These are phyloP conservation scores for Euzetes globulus DNA, from an alignment of 2,888 invertebrate genomes.

Conservation along the genomic window DNA sequence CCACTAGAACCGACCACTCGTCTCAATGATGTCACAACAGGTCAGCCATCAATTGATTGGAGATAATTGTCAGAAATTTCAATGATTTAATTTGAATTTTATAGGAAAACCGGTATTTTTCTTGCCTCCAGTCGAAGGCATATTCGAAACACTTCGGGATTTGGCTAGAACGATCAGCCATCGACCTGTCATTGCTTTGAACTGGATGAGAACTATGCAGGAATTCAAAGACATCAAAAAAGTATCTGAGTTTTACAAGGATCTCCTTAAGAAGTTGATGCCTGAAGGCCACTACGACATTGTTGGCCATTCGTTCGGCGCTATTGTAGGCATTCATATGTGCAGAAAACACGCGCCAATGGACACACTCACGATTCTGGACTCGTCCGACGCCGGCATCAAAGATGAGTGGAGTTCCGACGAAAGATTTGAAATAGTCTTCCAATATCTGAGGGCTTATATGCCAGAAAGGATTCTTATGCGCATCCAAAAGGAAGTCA, in stretches of 20 bases:
- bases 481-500: slow-evolving; percentile 23
- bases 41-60: neutral
- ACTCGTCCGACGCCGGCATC: slow-evolving; percentile 27
- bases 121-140: slow-evolving; percentile 83
- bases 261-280: slow-evolving; percentile 67
- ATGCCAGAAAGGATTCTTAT: slow-evolving; percentile 11
- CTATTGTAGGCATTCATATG: slow-evolving; percentile 59
- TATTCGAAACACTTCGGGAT: slow-evolving; percentile 61
- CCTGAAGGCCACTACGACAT: slow-evolving; percentile 75
- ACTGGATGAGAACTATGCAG: slow-evolving; percentile 58
- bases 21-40: slow-evolving; percentile 13
- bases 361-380: neutral
- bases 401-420: slow-evolving; percentile 22
- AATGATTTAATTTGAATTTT: neutral
- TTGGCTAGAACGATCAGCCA: slow-evolving; percentile 60
- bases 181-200: slow-evolving; percentile 76
- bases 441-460: slow-evolving; percentile 17
- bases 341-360: slow-evolving; percentile 25
- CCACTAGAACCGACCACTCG: slow-evolving; percentile 3
- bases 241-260: slow-evolving; percentile 35
- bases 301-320: slow-evolving; percentile 92
- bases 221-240: slow-evolving; percentile 34
- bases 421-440: slow-evolving; percentile 19
- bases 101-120: slow-evolving; percentile 49
- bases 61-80: neutral